Evolutionary conservation across 2,113 vertebrate species (phyloP), one percentile per base, ranked within the genome.

Genomic region (Colaptes auratus): DNA sequence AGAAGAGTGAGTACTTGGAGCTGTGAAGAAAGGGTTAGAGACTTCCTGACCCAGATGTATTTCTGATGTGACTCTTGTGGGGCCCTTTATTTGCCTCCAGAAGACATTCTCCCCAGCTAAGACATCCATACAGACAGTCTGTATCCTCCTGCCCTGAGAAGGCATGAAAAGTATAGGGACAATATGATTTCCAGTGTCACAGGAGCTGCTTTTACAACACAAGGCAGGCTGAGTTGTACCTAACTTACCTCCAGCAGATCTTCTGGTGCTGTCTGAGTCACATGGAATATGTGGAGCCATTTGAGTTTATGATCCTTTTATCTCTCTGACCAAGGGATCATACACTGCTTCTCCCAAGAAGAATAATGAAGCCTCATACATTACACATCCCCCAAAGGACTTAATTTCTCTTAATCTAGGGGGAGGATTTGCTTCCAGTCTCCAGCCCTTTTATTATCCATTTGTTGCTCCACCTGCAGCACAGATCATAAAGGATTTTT

Each of bases 341-440:
- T 35, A 72, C 1, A 0, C 58, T 71, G 65, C 66, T 81, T 84
- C 77, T 82, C 79, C 77, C 83, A 72, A 88, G 64, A 90, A 93
- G 76, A 90, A 86, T 65, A 92, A 95, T 79, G 88, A 95, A 89
- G 77, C 59, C 63, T 93, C 53, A 84, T 81, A 36, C n/a, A 82
- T 84, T 59, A 90, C 73, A 84, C 55, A 61, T 72, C 31, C 36
- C 93, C 73, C 90, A 86, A 93, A 79, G 90, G 92, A 90, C 79
- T 89, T 92, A 70, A 94, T 91, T 91, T 79, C 59, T 70, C 75
- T 92, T 90, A 88, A 92, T 86, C 86, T 86, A 73, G 78, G 75
- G 66, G 92, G 92, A 94, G 86, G 86, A 82, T 92, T 95, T 77
- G 53, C 78, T 89, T 92, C 71, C 78, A 89, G 83, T 71, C 66